Conservation (phyloP, 2,888 invertebrate genomes). For the Amiota mariae region DNA sequence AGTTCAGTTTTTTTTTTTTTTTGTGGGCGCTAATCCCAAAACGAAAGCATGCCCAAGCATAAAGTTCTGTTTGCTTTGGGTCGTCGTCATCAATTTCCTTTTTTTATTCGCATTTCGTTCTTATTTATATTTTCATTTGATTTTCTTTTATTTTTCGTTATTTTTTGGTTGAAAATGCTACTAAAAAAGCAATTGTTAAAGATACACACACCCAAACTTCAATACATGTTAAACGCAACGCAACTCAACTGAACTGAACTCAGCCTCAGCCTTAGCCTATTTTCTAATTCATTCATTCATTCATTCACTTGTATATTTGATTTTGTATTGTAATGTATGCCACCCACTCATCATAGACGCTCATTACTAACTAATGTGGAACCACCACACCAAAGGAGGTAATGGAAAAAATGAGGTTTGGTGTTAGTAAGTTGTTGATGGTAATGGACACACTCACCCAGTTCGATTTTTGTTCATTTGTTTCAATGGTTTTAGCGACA, state of each 20-base stretch:
- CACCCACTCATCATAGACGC: constrained; percentile 19
- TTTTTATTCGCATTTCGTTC: neutral
- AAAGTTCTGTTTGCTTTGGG: neutral
- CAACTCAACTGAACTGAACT: neutral
- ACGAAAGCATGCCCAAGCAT: constrained; percentile 19
- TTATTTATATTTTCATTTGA: constrained; percentile 13
- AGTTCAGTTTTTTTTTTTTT: neutral
- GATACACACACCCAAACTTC: neutral
- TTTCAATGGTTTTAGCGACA: neutral
- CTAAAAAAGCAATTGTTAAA: constrained; percentile 16
- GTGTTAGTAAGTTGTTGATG: too few species aligned
- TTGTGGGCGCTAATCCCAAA: constrained; percentile 16
- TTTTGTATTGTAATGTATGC: constrained; percentile 10
- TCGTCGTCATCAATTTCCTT: neutral
- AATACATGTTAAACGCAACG: too few species aligned
- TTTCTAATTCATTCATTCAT: constrained; percentile 10
- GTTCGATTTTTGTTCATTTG: neutral
- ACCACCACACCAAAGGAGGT: neutral
- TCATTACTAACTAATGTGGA: neutral
- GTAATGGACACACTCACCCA: too few species aligned
- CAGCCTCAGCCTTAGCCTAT: too few species aligned
- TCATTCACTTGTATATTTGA: constrained; percentile 7
- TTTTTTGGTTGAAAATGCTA: neutral
- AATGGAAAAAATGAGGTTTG: too few species aligned
- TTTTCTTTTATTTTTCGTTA: constrained; percentile 4